Base-by-base conservation (phyloP, 1,140 invertebrate genomes). In the Dendrolimus punctatus region DNA sequence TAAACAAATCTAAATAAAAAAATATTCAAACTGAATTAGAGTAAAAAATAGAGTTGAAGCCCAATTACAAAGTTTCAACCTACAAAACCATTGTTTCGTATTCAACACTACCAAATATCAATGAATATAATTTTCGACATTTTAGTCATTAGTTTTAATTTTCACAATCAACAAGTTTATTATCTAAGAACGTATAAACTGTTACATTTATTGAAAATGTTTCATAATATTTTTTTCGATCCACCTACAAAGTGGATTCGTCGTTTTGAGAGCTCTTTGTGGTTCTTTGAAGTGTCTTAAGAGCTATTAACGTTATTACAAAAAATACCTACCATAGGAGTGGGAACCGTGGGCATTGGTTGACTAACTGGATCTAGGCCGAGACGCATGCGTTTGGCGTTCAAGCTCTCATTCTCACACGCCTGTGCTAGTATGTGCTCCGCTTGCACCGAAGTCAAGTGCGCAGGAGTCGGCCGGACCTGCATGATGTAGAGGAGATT, bases 321-420 rank as follows among this genome's bases (percentile, higher is more conserved):
- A n/a, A 42, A 2, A 41, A 67, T 46, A 43, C 71, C 75, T 56
- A 88, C 86, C 79, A 85, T 87, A n/a, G 90, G 91, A 49, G 90
- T 90, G 49, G 92, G 90, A 53, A 92, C 88, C 56, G 92, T 89
- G 60, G 94, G 93, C 88, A 94, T 91, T 10, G 94, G 93, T 84
- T 96, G 94, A 86, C 95, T 93, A 80, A 98, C 94, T 43, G 97
- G 97, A 80, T 98, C 97, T 64, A 98, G 88, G 52, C 97, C 97
- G 70, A 98, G 91, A 60, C 96, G 91, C 96, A 98, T 98, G 68
- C 96, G 91, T 87, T 98, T 98, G 39, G 96, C 97, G 85, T 98
- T 98, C 79, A 97, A 93, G 79, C 95, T 96, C 87, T 98, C 97
- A 83, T 98, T 98, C 88, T 98, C 97, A 84, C 97, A 98, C 46